Conservation (phyloP, 2,888 invertebrate genomes). For the Trypoxylon attenuatum region DNA sequence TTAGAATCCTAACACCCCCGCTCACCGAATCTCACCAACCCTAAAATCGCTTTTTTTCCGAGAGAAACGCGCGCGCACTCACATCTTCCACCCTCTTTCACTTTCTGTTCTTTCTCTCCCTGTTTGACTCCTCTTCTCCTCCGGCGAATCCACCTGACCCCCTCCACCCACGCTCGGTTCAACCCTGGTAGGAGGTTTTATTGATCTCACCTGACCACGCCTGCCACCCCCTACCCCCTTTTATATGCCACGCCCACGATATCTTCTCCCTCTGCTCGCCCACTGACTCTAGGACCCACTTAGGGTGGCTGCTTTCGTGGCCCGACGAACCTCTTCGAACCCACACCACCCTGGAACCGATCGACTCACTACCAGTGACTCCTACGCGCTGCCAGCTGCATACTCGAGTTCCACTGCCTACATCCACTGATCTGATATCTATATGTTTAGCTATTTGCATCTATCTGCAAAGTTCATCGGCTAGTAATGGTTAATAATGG, state of each 20-base stretch:
- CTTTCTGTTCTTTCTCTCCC: conserved; percentile 38
- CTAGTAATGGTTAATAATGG: too few relatives aligned
- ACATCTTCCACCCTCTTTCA: conserved; percentile 1
- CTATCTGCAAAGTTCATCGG: too few relatives aligned
- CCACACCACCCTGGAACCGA: not conserved
- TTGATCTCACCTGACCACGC: conserved; percentile 71
- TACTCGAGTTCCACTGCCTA: too few relatives aligned
- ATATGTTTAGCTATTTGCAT: too few relatives aligned
- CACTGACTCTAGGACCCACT: conserved; percentile 1
- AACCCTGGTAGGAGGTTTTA: conserved; percentile 63
- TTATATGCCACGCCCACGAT: conserved; percentile 62
- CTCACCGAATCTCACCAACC: conserved; percentile 12
- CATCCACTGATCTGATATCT: too few relatives aligned
- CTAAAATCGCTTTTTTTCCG: not conserved
- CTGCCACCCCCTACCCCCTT: conserved; percentile 61
- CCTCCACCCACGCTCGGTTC: conserved; percentile 19
- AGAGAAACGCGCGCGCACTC: not conserved
- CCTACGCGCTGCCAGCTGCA: not conserved
- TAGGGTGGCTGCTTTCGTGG: too few relatives aligned
- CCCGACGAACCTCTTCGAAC: too few relatives aligned
- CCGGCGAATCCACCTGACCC: conserved; percentile 23
- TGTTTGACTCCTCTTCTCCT: too few relatives aligned
- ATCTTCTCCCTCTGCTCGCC: conserved; percentile 12
- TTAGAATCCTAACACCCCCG: conserved; percentile 55
- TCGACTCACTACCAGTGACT: too few relatives aligned